Percentiles rank a stretch among this genome's conserved stretches.
Conservation (phyloP, 2,888 invertebrate species). For the Clivina fossor region DNA sequence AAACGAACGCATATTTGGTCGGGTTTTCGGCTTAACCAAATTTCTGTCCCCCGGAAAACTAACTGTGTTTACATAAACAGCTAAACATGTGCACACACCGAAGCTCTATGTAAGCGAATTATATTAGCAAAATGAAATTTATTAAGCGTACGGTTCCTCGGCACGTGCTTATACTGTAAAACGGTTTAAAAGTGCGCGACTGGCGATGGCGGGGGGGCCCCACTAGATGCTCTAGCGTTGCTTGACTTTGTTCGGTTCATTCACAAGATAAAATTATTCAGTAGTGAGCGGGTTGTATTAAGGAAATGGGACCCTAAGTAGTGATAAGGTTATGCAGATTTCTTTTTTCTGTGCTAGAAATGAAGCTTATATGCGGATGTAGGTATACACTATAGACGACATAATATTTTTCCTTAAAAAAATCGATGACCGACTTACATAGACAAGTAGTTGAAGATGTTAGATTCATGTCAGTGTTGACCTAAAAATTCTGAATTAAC, state of each 20-base stretch:
- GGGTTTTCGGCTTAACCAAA: constrained; percentile 20
- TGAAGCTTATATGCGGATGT: no score
- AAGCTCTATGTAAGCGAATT: constrained; percentile 29
- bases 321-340: no score
- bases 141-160: constrained; percentile 18
- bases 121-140: constrained; percentile 29
- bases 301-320: no score
- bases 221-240: no score
- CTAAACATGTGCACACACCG: constrained; percentile 25
- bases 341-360: no score
- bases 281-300: background rate
- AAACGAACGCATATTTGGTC: background rate
- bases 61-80: constrained; percentile 32
- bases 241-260: constrained; percentile 12
- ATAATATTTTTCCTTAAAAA: no score
- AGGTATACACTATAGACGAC: no score
- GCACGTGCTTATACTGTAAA: constrained; percentile 28
- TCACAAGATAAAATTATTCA: constrained; percentile 21
- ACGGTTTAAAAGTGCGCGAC: constrained; percentile 22
- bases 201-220: no score
- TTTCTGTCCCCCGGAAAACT: constrained; percentile 3
- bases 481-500: no score
- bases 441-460: no score
- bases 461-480: no score
- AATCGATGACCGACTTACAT: no score